These are phyloP conservation scores for Drosophila bipectinata DNA, from an alignment of 1,140 invertebrate species.

Conservation along the genomic window DNA sequence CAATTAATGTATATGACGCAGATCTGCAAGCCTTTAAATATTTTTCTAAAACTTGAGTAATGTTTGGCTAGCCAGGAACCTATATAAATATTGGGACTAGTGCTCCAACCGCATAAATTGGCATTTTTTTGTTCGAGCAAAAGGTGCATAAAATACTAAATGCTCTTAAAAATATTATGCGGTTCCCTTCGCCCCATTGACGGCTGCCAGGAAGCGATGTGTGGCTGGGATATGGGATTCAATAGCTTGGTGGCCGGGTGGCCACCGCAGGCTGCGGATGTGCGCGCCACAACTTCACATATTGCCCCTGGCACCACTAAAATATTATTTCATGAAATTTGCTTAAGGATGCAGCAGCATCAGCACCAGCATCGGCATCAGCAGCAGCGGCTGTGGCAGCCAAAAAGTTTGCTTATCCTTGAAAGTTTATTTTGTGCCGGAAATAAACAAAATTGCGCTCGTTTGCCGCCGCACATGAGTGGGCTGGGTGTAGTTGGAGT, in stretches of 20 bases:
- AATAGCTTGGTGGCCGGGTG: constrained; percentile 7
- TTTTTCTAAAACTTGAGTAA: constrained; percentile 67
- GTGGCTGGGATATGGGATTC: constrained; percentile 13
- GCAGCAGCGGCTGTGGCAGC: constrained; percentile 43
- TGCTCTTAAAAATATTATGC: constrained; percentile 69
- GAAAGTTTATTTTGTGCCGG: constrained; percentile 81
- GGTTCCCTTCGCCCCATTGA: constrained; percentile 20
- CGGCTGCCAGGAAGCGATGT: constrained; percentile 15
- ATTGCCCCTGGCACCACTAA: constrained; percentile 77
- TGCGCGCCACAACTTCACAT: constrained; percentile 68
- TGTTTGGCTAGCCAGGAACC: constrained; percentile 29
- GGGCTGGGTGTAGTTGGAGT: background rate
- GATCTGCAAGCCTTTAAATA: constrained; percentile 48
- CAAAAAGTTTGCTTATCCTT: constrained; percentile 81
- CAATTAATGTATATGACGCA: constrained; percentile 47
- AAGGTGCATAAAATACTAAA: constrained; percentile 70
- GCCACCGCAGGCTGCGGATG: constrained; percentile 37
- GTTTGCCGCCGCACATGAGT: constrained; percentile 36
- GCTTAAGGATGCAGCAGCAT: constrained; percentile 69
- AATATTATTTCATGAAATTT: constrained; percentile 82
- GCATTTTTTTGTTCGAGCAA: constrained; percentile 35
- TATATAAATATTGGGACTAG: constrained; percentile 29
- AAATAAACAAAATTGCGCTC: constrained; percentile 80
- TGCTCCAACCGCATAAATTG: constrained; percentile 55
- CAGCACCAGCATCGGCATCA: constrained; percentile 31